Evolutionary conservation across 2,113 vertebrate genomes (phyloP).

Genomic region (Notarius lentiginosus): DNA sequence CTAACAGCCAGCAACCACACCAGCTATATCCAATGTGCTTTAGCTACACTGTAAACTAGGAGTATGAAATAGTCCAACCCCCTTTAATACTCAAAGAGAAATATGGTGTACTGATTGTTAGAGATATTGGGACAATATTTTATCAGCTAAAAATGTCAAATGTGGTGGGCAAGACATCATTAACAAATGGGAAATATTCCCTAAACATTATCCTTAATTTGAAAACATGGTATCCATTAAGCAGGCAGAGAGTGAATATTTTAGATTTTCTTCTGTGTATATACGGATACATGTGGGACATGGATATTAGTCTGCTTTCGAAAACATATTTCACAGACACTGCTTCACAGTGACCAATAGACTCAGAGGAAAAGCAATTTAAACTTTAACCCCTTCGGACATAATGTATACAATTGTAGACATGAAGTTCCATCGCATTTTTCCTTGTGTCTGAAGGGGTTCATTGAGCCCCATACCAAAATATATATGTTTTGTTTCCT

Average conservation of each 20-base stretch:
- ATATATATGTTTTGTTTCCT: neutral
- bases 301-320: neutral
- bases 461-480: too few relatives aligned
- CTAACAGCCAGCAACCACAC: neutral
- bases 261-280: neutral
- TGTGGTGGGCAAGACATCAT: neutral
- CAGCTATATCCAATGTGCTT: neutral
- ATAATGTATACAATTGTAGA: too few relatives aligned
- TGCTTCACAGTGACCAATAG: conserved; percentile 27
- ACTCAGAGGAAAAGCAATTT: conserved; percentile 28
- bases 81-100: neutral
- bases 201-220: neutral
- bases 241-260: neutral
- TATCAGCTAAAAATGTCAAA: neutral
- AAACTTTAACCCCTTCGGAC: neutral
- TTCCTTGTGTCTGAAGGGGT: too few relatives aligned
- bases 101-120: neutral
- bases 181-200: neutral
- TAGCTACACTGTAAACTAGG: neutral
- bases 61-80: neutral
- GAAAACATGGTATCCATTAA: neutral
- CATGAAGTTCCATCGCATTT: too few relatives aligned
- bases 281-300: neutral
- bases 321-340: conserved; percentile 19
- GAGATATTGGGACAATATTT: neutral